phyloP scores from a whole-genome alignment of 2,888 invertebrate species.

The Spilarctia lutea region DNA sequence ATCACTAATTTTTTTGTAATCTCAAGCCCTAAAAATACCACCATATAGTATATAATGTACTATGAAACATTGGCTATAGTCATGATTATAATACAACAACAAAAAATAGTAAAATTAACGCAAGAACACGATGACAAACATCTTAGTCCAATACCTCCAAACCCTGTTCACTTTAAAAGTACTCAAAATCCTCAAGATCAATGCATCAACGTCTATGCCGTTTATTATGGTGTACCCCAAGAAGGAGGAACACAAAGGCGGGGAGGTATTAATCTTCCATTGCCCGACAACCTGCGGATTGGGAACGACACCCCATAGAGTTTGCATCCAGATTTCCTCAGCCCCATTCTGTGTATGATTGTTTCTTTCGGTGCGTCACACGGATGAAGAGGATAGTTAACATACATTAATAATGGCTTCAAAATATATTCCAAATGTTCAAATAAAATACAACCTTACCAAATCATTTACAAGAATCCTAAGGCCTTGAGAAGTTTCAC shows the following conservation, averaged over 20 bases:
- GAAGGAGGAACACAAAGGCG: constrained; percentile 69
- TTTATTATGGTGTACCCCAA: constrained; percentile 52
- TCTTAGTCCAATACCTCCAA: constrained; percentile 12
- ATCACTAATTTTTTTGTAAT: too few species aligned
- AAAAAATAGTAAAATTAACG: constrained; percentile 9
- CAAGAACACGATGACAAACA: constrained; percentile 26
- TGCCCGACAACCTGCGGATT: constrained; percentile 66
- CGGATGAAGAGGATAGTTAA: constrained; percentile 24
- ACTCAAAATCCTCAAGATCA: constrained; percentile 61
- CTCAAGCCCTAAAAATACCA: too few species aligned
- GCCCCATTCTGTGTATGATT: constrained; percentile 60
- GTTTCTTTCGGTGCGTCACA: constrained; percentile 58
- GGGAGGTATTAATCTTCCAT: constrained; percentile 83
- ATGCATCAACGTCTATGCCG: constrained; percentile 69
- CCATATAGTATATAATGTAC: too few species aligned
- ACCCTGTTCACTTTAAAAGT: constrained; percentile 26
- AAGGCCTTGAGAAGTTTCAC: too few species aligned
- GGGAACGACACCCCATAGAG: constrained; percentile 73
- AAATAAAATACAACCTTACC: too few species aligned
- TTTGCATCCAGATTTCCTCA: constrained; percentile 76
- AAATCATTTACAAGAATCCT: too few species aligned
- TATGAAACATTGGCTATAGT: background rate
- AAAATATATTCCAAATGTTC: background rate
- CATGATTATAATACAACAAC: background rate
- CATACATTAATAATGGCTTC: background rate